Evolutionary conservation across 2,888 invertebrate species (phyloP).

Genomic region (Mesorhabditis sp.): DNA sequence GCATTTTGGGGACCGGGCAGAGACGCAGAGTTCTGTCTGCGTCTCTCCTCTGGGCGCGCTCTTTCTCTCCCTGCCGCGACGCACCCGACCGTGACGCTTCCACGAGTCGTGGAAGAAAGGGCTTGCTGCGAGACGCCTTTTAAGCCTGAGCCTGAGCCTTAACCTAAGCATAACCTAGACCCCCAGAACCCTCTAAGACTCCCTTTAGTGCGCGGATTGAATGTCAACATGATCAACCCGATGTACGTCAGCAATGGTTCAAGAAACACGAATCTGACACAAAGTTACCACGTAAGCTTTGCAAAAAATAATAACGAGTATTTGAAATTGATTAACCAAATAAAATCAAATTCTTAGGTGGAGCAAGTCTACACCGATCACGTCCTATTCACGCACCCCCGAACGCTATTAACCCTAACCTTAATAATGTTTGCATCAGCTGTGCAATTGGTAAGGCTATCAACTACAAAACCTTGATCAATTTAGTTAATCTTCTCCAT

Average conservation of each 20-base stretch:
- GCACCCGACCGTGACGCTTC: too few relatives aligned
- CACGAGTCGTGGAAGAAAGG: too few relatives aligned
- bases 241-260: not conserved
- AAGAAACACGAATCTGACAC: slow-evolving; percentile 21
- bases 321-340: not conserved
- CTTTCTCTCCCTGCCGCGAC: too few relatives aligned
- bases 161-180: too few relatives aligned
- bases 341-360: slow-evolving; percentile 29
- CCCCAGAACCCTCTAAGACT: too few relatives aligned
- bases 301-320: not conserved
- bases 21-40: too few relatives aligned
- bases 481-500: slow-evolving; percentile 50
- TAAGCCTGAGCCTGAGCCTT: too few relatives aligned
- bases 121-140: too few relatives aligned
- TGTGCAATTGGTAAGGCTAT: slow-evolving; percentile 42
- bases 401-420: slow-evolving; percentile 43
- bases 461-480: not conserved
- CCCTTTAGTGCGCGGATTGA: not conserved
- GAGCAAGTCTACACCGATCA: slow-evolving; percentile 52
- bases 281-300: slow-evolving; percentile 34
- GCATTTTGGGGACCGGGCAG: too few relatives aligned
- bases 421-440: slow-evolving; percentile 48
- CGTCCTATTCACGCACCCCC: slow-evolving; percentile 45
- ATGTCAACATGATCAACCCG: not conserved
- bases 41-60: too few relatives aligned